Evolutionary conservation across 2,113 vertebrate species (phyloP).

Genomic region (Holacanthus passer): DNA sequence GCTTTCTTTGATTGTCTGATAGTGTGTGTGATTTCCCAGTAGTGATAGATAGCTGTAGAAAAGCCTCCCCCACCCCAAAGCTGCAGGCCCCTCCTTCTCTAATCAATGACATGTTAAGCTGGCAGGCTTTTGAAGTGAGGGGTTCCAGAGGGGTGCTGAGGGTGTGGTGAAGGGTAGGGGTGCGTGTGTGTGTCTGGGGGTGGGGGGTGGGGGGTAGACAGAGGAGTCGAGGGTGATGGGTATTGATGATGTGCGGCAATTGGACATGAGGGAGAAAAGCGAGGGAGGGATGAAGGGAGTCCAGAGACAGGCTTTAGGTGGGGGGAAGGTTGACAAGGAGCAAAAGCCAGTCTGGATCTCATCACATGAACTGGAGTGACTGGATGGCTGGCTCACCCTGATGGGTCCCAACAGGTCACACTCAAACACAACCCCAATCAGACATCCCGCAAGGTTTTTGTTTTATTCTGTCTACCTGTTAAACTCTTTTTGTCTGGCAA

Average conservation of each 20-base stretch:
- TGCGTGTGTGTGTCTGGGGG: slow-evolving; percentile 14
- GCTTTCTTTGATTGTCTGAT: slow-evolving; percentile 51
- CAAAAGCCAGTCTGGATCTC: slow-evolving; percentile 75
- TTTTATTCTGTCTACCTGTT: not conserved
- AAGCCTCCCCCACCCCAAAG: slow-evolving; percentile 22
- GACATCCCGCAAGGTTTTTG: not conserved
- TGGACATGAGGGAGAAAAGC: slow-evolving; percentile 64
- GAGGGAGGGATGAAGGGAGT: slow-evolving; percentile 49
- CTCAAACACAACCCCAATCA: slow-evolving; percentile 36
- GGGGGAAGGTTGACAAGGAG: slow-evolving; percentile 29
- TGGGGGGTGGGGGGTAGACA: slow-evolving; percentile 22
- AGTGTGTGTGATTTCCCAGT: slow-evolving; percentile 52
- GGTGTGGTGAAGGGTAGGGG: slow-evolving; percentile 41
- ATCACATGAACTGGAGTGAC: slow-evolving; percentile 57
- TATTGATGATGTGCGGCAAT: slow-evolving; percentile 81
- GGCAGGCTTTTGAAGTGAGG: slow-evolving; percentile 76
- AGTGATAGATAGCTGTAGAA: slow-evolving; percentile 56
- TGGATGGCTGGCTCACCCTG: slow-evolving; percentile 38
- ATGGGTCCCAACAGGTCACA: slow-evolving; percentile 55
- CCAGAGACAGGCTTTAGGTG: slow-evolving; percentile 45
- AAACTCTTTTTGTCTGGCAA: not conserved
- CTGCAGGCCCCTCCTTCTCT: slow-evolving; percentile 64
- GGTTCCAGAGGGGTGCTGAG: slow-evolving; percentile 66
- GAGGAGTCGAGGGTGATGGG: slow-evolving; percentile 72
- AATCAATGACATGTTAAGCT: slow-evolving; percentile 83